Evolutionary conservation across 1,140 invertebrate genomes (phyloP).

Genomic region (Meloidogyne exigua): DNA sequence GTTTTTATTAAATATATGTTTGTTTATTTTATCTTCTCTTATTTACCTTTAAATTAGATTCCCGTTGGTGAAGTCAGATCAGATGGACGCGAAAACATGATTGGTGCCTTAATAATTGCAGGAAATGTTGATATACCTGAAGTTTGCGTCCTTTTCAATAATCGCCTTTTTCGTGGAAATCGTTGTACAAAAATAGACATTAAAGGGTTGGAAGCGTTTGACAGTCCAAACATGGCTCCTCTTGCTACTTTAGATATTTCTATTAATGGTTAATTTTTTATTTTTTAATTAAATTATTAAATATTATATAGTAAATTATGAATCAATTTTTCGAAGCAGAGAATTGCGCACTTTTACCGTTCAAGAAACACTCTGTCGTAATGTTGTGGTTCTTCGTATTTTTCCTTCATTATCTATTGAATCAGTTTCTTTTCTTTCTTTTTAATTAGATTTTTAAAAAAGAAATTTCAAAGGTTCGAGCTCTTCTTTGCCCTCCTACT

Average conservation of each 20-base stretch:
- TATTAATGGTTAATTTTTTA: slow-evolving; percentile 63
- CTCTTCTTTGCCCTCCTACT: slow-evolving; percentile 76
- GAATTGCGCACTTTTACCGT: slow-evolving; percentile 76
- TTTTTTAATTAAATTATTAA: slow-evolving; percentile 53
- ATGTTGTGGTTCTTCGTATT: slow-evolving; percentile 80
- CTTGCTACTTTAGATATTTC: slow-evolving; percentile 77
- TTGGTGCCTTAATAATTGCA: slow-evolving; percentile 84
- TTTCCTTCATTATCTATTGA: slow-evolving; percentile 84
- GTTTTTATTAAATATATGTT: too few species aligned
- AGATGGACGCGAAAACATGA: slow-evolving; percentile 89
- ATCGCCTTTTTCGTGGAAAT: slow-evolving; percentile 85
- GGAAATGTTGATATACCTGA: slow-evolving; percentile 86
- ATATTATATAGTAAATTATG: slow-evolving; percentile 79
- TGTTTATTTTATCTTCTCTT: not conserved
- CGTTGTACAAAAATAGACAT: slow-evolving; percentile 80
- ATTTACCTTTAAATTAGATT: slow-evolving; percentile 69
- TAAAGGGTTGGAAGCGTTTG: slow-evolving; percentile 80
- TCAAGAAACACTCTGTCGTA: slow-evolving; percentile 75
- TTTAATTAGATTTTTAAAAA: not conserved
- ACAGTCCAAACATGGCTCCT: slow-evolving; percentile 81
- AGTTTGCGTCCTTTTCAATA: slow-evolving; percentile 83
- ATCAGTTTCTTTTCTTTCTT: slow-evolving; percentile 69
- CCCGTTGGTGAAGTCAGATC: slow-evolving; percentile 81
- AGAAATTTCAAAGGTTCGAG: slow-evolving; percentile 68
- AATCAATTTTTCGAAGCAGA: slow-evolving; percentile 74